Evolutionary conservation across 2,113 vertebrate species (phyloP), one percentile per base, ranked within the genome.

Genomic region (Oncorhynchus keta): DNA sequence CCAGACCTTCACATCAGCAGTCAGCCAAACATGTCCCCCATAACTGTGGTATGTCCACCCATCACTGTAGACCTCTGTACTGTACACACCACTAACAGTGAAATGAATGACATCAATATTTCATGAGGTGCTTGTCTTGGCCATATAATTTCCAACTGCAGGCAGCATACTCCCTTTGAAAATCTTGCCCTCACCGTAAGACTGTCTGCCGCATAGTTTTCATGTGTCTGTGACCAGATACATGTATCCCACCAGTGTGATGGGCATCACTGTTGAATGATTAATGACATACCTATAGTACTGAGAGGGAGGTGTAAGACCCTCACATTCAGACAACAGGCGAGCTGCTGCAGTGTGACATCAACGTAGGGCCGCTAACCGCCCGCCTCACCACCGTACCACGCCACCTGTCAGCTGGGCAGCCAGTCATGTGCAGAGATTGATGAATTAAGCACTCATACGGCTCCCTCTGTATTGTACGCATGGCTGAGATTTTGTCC

Each of bases 91-190:
- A 65, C 18, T n/a, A 68, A 32, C 32, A 45, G 32, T 68, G 5
- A 68, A 68, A 68, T 32, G 5, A 65, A 16, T 22, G 11, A 16
- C 59, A 65, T 49, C 32, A 65, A 65, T 74, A 65, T 65, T 65
- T 74, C 72, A 65, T 59, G 32, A 62, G 48, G 72, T 26, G 59
- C 20, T 65, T 39, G 61, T 74, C 62, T 24, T 61, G n/a, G 32
- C n/a, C n/a, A 74, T 48, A 48, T 64, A 20, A 11, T 45, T 48
- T 39, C 11, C 22, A 28, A 65, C 9, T 11, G 59, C 62, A 16
- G 59, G 32, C 32, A 20, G 72, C 59, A 48, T 45, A 65, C 16
- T 65, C 20, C 14, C 30, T 57, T 28, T 28, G 26, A 35, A 62
- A 45, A 73, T 11, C 26, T 20, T 14, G 16, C 51, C 1, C 28